phyloP scores from a whole-genome alignment of 2,113 vertebrate species.

The Tautogolabrus adspersus region DNA sequence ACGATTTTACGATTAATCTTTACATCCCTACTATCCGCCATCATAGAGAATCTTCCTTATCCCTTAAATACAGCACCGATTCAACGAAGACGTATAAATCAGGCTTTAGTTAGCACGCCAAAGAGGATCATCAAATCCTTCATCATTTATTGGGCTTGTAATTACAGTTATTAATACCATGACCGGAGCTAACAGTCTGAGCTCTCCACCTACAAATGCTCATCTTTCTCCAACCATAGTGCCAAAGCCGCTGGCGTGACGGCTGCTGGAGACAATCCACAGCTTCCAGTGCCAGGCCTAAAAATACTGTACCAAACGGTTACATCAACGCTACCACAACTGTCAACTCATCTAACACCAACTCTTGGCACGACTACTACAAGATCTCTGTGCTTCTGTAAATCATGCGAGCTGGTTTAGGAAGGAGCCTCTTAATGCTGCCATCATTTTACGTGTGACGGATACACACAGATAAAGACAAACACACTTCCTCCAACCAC shows the following conservation, averaged over 20 bases:
- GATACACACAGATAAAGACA: constrained; percentile 18
- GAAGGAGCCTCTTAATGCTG: constrained; percentile 27
- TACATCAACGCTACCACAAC: background rate
- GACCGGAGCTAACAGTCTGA: constrained; percentile 11
- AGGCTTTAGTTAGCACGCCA: too few relatives aligned
- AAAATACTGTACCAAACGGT: background rate
- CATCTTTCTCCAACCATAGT: background rate
- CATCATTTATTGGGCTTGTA: constrained; percentile 19
- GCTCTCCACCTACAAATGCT: background rate
- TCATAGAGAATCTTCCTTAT: background rate
- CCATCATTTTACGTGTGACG: background rate
- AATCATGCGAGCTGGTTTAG: constrained; percentile 5
- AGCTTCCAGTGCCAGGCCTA: constrained; percentile 16
- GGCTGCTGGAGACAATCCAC: constrained; percentile 5
- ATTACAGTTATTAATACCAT: constrained; percentile 45
- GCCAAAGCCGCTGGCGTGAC: constrained; percentile 31
- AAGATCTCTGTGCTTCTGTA: background rate
- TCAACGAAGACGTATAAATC: too few relatives aligned
- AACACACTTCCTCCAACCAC: constrained; percentile 9
- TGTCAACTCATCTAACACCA: constrained; percentile 19
- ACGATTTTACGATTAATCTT: too few relatives aligned
- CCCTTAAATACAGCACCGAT: background rate
- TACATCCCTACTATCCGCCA: background rate
- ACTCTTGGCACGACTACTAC: background rate
- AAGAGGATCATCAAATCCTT: constrained; percentile 26